These are phyloP conservation scores for Pollimyrus isidori DNA, from an alignment of 2,113 vertebrate species.

Conservation along the genomic window DNA sequence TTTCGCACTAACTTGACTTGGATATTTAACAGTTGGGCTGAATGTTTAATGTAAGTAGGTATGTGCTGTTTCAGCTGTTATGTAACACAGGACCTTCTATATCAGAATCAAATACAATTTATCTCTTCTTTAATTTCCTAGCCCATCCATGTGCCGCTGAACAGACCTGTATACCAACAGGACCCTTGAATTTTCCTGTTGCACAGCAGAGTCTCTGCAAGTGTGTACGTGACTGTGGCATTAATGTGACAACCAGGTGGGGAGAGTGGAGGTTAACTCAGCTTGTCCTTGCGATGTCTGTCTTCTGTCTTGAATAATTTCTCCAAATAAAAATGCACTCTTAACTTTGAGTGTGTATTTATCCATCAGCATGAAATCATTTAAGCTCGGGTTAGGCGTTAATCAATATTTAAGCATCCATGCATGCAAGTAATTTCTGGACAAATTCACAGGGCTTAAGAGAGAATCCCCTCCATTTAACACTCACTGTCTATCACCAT, in stretches of 20 bases:
- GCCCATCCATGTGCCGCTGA: not conserved
- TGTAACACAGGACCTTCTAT: not conserved
- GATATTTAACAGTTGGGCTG: not conserved
- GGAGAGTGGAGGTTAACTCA: not conserved
- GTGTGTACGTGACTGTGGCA: not conserved
- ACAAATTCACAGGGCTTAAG: slow-evolving; percentile 5
- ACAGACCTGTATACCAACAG: not conserved
- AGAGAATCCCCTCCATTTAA: not conserved
- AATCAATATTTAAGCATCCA: not conserved
- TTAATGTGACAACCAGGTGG: not conserved
- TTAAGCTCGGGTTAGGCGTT: not conserved
- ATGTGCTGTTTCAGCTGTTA: not conserved
- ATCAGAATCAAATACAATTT: not conserved
- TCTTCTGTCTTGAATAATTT: not conserved
- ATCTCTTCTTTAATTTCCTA: not conserved
- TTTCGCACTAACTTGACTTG: not conserved
- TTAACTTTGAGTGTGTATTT: not conserved
- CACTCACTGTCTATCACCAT: slow-evolving; percentile 1
- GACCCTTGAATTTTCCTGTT: not conserved
- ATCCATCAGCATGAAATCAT: not conserved
- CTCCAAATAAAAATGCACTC: not conserved
- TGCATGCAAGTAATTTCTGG: not conserved
- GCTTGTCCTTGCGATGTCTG: not conserved
- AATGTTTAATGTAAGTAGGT: not conserved
- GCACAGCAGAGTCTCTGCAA: not conserved